Evolutionary conservation across 2,113 vertebrate species (phyloP), one percentile per base, ranked within the genome.

Genomic region (Hypocryptadius cinnamomeus): DNA sequence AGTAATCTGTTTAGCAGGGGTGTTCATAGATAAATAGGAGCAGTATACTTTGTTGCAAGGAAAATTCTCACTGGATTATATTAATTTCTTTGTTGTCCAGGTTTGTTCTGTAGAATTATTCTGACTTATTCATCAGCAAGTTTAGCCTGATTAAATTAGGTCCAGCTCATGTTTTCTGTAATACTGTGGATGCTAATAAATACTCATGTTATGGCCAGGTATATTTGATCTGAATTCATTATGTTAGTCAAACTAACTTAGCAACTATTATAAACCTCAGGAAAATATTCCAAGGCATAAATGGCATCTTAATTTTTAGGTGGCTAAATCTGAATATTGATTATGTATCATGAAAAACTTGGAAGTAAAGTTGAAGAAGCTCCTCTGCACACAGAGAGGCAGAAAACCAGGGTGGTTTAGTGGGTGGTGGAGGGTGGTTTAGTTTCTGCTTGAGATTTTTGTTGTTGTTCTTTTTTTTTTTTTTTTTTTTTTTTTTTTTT

Each of bases 351-450:
- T 6, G 4, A 23, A 64, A 81, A 82, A 35, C 4, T 54, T 54
- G 17, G 11, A 83, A 77, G n/a, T 53, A 60, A 72, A 72, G 50
- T 28, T 61, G 68, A 85, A 61, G 42, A 28, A 53, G 5, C 6
- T 60, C 22, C 12, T 61, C 31, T 73, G 17, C 18, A 54, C 9
- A 33, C 15, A 42, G 11, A 24, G 1, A 3, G 5, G 4, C 4
- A 39, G 13, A 15, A 11, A 47, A 51, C 33, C 11, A 11, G 5
- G 28, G 10, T 87, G 35, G 4, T 40, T 65, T 77, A 20, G 17
- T 30, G 5, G 1, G 2, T 51, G 39, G 5, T 47, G 23, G 17
- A 33, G 5, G 1, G 2, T 51, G 39, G 5, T 47, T 64, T 51
- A 7, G 2, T 45, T 80, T 42, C 30, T 44, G 12, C 7, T 65